Evolutionary conservation across 2,797 vertebrate species (phyloP), one percentile per base, ranked within the genome.

Genomic region (Spondyliosoma cantharus): DNA sequence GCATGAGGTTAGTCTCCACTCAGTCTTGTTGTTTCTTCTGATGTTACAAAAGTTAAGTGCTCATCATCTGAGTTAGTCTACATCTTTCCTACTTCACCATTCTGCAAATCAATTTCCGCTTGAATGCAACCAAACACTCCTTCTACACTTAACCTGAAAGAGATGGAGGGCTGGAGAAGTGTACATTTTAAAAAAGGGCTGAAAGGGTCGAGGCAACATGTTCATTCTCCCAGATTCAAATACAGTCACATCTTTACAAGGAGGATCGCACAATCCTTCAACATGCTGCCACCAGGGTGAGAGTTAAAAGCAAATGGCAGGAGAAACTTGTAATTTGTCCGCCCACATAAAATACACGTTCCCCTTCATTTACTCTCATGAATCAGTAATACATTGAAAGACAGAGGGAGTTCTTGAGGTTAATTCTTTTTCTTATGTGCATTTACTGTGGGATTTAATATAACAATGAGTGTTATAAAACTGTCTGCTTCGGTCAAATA

Each of bases 351-450:
- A 82, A 58, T 49, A 86, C 78, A 87, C n/a, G 72, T 91, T 91
- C 84, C 78, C 71, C 87, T 91, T 91, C 87, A 90, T 92, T 91
- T 86, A 77, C 64, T 77, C 86, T 87, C 87, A 89, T 91, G 82
- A 91, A 91, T 92, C 75, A 87, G 86, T 91, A 87, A 92, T 82
- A 71, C 43, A 67, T 58, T 62, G 60, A 54, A 65, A 74, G 73
- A 74, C 60, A 7, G 9, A 7, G 19, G 17, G 49, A 11, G 65
- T 48, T 52, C 57, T 27, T 5, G 32, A 64, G 57, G 62, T 72
- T 63, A 45, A 20, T 76, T 64, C 63, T 37, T 53, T 8, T 7
- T 20, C 16, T 42, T 32, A 3, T 64, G 59, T 65, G 76, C 60
- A 66, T 80, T 81, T 58, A 64, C 42, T 56, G 61, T 45, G 46